Evolutionary conservation across 2,888 invertebrate species (phyloP), one percentile per base, ranked within the genome.

Genomic region (Drosophila merina): DNA sequence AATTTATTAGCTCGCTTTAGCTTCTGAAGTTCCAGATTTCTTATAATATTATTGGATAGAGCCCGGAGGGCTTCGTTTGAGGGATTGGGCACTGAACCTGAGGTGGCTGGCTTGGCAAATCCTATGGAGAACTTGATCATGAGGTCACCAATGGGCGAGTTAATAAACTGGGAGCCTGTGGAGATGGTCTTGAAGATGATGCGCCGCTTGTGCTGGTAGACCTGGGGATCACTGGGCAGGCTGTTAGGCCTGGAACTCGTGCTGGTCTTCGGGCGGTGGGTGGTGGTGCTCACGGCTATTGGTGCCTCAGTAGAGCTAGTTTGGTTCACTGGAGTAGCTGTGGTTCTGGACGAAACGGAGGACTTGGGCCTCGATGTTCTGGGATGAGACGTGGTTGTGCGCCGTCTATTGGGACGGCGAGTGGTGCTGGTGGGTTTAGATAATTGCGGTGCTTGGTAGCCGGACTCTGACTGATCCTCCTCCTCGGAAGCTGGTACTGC

Each of bases 101-200:
- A 49, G 12, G 36, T 1, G 0, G 52, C 36, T 10, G 86, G 88
- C 47, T 85, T 86, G 12, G 90, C 90, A 42, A 86, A 79, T 10
- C 89, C 89, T 7, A 91, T 89, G 12, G 90, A 89, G 42, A 89
- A 88, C 55, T 87, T 90, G 2, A 91, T 77, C 73, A 90, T 88
- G 0, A 90, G 77, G 70, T 90, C 90, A 0, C 89, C 90, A 31
- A 90, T 72, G 31, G 91, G 90, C 3, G 90, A 89, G 30, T 89
- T 81, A 14, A 90, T 75, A 48, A 89, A 89, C 56, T 91, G 90
- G 0, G 88, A 84, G 0, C 88, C 78, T 0, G 88, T 85, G 0
- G 90, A 87, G 8, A 90, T 82, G 0, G 90, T 90, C 52, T 80
- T 84, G 52, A 89, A 87, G 4, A 83, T 76, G 40, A 82, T 77